A percentile compares a stretch with the other conserved stretches of the same genome.
Conservation (phyloP, 2,888 invertebrate genomes). For the Iselma pallidipennis region DNA sequence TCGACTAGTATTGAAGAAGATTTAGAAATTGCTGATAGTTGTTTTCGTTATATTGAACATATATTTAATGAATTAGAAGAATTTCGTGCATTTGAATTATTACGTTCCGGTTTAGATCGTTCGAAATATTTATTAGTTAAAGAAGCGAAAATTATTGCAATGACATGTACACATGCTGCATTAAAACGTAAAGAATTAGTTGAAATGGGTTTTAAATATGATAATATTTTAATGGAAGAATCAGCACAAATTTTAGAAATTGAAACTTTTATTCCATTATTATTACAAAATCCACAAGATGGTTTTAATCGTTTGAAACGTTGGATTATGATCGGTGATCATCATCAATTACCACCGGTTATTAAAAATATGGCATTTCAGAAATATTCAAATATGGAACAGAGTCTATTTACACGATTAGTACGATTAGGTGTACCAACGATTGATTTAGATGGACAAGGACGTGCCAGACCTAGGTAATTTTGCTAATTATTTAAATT, state of each 20-base stretch:
- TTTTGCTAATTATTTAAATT: conserved; percentile 1
- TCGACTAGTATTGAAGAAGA: conserved; percentile 77
- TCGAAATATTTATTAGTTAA: conserved; percentile 96
- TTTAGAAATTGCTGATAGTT: conserved; percentile 87
- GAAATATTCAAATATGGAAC: conserved; percentile 99
- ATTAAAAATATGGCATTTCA: conserved; percentile 99
- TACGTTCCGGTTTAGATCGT: conserved; percentile 93
- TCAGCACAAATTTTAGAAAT: conserved; percentile 99
- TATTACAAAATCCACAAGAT: conserved; percentile 98
- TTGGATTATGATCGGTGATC: conserved; percentile 99
- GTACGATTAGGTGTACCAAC: conserved; percentile 96
- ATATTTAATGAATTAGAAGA: conserved; percentile 98
- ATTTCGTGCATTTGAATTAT: conserved; percentile 95
- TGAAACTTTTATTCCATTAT: conserved; percentile 97
- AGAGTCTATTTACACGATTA: conserved; percentile 95
- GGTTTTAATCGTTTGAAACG: conserved; percentile 94
- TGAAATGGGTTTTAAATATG: conserved; percentile 94
- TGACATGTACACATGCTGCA: conserved; percentile 99
- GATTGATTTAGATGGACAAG: conserved; percentile 96
- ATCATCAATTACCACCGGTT: conserved; percentile 98
- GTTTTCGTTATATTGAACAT: conserved; percentile 91
- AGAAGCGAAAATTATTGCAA: conserved; percentile 99
- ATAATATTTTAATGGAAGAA: conserved; percentile 99
- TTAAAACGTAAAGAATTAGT: conserved; percentile 95
- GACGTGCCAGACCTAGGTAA: conserved; percentile 85